These are phyloP conservation scores for Antigone vipio DNA, from an alignment of 2,113 vertebrate species.

Conservation along the genomic window DNA sequence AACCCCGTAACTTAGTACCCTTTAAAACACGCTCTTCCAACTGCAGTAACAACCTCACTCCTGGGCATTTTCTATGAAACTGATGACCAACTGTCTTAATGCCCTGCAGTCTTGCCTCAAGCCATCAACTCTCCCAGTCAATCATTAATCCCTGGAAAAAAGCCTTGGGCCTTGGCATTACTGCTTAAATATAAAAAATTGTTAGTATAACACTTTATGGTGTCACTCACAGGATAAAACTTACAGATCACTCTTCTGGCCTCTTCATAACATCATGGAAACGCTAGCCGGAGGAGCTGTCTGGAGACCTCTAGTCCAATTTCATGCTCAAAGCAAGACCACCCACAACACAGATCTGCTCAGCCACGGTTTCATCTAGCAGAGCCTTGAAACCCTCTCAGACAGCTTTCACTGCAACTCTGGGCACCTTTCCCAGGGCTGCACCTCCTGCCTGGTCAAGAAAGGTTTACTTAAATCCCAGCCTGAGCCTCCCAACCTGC, in stretches of 20 bases:
- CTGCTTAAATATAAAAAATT: not conserved
- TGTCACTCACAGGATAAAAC: not conserved
- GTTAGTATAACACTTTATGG: not conserved
- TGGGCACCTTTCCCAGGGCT: not conserved
- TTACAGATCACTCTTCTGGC: not conserved
- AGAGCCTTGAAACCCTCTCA: not conserved
- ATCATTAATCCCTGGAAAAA: not conserved
- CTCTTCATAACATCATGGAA: not conserved
- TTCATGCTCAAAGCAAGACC: not conserved
- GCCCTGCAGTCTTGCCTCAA: slow-evolving; percentile 39
- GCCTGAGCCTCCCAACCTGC: not conserved
- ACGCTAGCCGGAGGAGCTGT: not conserved
- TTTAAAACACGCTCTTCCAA: not conserved
- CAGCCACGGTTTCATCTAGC: not conserved
- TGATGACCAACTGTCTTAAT: not conserved
- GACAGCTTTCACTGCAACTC: not conserved
- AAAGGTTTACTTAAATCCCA: not conserved
- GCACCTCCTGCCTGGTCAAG: not conserved
- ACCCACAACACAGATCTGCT: not conserved
- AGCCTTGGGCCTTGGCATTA: not conserved
- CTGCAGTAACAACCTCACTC: not conserved
- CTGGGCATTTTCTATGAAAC: not conserved
- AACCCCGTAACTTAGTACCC: not conserved
- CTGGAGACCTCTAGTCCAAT: not conserved
- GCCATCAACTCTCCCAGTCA: slow-evolving; percentile 4